A percentile compares a stretch with the other conserved stretches of the same genome.
phyloP scores from a whole-genome alignment of 2,888 invertebrate genomes.

The Plemyria rubiginata region DNA sequence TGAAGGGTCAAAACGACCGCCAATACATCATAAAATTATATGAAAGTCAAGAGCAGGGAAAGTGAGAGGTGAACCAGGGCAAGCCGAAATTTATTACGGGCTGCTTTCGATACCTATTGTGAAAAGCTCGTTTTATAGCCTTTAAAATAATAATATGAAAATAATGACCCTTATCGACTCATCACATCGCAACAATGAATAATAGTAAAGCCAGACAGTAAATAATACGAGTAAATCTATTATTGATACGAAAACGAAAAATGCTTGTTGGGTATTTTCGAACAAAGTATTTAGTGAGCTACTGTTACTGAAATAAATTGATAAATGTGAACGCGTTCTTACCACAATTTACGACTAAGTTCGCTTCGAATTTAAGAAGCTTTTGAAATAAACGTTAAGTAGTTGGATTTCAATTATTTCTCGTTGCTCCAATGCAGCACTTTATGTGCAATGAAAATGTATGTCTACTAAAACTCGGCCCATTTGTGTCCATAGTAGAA shows the following conservation, averaged over 20 bases:
- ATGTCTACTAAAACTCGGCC: background rate
- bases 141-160: conserved; percentile 72
- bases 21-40: conserved; percentile 84
- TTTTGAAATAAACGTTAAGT: conserved; percentile 32
- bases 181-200: conserved; percentile 37
- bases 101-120: conserved; percentile 82
- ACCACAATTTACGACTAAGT: conserved; percentile 25
- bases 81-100: conserved; percentile 77
- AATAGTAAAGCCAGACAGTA: conserved; percentile 14
- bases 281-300: conserved; percentile 26
- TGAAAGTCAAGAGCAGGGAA: conserved; percentile 83
- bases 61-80: conserved; percentile 77
- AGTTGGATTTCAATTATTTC: conserved; percentile 40
- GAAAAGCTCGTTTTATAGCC: conserved; percentile 69
- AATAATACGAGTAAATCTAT: conserved; percentile 29
- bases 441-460: conserved; percentile 2
- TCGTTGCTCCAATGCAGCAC: conserved; percentile 9
- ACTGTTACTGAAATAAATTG: conserved; percentile 28
- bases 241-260: conserved; percentile 25
- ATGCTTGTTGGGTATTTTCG: conserved; percentile 18
- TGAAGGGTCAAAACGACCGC: conserved; percentile 79
- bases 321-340: conserved; percentile 25
- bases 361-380: conserved; percentile 24
- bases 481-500: conserved; percentile 22
- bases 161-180: conserved; percentile 59